Conservation (phyloP, 1,140 invertebrate species). For the Hylyphantes graminicola region DNA sequence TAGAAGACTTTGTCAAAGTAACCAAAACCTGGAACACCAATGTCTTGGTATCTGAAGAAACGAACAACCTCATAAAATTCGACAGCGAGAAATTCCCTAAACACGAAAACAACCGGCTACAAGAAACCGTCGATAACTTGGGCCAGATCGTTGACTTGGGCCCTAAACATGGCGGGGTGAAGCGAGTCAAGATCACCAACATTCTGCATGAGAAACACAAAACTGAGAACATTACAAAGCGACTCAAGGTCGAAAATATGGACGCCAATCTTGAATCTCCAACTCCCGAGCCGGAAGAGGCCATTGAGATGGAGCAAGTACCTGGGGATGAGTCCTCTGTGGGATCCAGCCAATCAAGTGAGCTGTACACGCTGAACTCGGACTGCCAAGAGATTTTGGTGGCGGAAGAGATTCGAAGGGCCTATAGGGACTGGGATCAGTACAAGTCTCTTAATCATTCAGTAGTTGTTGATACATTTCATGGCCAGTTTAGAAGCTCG, state of each 20-base stretch:
- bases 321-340: conserved; percentile 47
- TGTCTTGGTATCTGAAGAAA: conserved; percentile 72
- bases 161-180: conserved; percentile 68
- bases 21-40: conserved; percentile 77
- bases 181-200: conserved; percentile 71
- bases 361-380: conserved; percentile 39
- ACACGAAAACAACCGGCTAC: conserved; percentile 64
- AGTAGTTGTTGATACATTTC: conserved; percentile 78
- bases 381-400: conserved; percentile 64
- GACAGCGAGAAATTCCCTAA: conserved; percentile 76
- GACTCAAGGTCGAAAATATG: conserved; percentile 45
- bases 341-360: conserved; percentile 46
- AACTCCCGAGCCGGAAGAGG: conserved; percentile 25
- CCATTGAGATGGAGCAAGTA: conserved; percentile 41
- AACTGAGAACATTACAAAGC: conserved; percentile 24
- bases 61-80: conserved; percentile 72
- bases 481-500: conserved; percentile 80
- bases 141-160: conserved; percentile 69
- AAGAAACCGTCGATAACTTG: conserved; percentile 67
- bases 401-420: conserved; percentile 70
- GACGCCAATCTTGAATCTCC: conserved; percentile 44
- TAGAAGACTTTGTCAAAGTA: conserved; percentile 75
- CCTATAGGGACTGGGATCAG: conserved; percentile 74
- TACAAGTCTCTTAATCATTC: conserved; percentile 75
- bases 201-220: conserved; percentile 65